Evolutionary conservation across 2,797 vertebrate species (phyloP), one percentile per base, ranked within the genome.

Genomic region (Neosilurus hyrtlii): DNA sequence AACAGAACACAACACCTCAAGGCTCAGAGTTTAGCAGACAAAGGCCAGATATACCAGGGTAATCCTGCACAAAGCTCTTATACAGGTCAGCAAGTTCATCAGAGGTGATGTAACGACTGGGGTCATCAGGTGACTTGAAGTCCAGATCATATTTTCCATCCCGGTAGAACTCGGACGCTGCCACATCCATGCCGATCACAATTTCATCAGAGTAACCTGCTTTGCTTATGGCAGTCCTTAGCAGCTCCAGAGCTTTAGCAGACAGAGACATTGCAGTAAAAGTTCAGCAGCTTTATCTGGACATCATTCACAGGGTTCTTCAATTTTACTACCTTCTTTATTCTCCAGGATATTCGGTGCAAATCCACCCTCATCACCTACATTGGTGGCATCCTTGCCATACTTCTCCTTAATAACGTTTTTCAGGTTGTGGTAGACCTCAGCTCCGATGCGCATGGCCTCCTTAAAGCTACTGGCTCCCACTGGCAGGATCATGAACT

Each of bases 361-460:
- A 85, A 99, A 99, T 83, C 97, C 97, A 0, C 98, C 98, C 88
- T 99, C 97, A 0, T 99, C 97, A 0, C 97, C 98, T 66, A 98
- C 97, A 0, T 98, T 99, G 88, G 97, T 99, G 18, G 98, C 97
- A 68, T 99, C 98, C 86, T 99, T 94, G 72, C 97, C 97, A 0
- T 99, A 99, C 78, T 99, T 99, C 85, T 96, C 94, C 94, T 99
- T 99, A 91, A 99, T 99, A 75, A 99, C 97, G 0, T 94, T 96
- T 93, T 98, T 99, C n/a, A 99, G 93, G 86, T 97, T 98, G 92
- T 99, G 98, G 88, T 99, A 99, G 52, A 99, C 98, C 89, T 99
- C 97, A 0, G 96, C 96, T 11, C 97, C 97, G 0, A 99, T 97
- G 83, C 96, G 95, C 97, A 99, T 97, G 66, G 98, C 98, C 4